Conservation (phyloP, 2,888 invertebrate species). For the Sphecodes monilicornis region DNA sequence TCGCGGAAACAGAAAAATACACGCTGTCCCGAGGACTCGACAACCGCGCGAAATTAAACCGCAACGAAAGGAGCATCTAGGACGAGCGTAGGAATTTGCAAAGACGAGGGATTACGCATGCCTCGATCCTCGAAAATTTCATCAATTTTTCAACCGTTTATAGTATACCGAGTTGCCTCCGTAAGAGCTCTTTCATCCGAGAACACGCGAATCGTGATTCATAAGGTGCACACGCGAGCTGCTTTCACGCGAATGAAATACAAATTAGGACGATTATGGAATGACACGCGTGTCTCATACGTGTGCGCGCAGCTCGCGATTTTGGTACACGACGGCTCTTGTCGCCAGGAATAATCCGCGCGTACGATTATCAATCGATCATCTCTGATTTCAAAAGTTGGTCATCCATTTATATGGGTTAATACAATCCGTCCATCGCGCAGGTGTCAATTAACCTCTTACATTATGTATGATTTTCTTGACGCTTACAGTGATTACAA, state of each 20-base stretch:
- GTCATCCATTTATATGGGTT: not conserved
- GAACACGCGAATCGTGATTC: too few species aligned
- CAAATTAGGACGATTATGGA: too few species aligned
- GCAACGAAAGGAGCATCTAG: not conserved
- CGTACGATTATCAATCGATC: too few species aligned
- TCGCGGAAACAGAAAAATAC: conserved; percentile 1
- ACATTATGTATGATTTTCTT: not conserved
- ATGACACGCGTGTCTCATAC: not conserved
- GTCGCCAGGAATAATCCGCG: too few species aligned
- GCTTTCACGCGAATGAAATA: too few species aligned
- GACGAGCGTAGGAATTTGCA: not conserved
- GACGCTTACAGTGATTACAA: not conserved
- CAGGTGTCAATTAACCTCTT: not conserved
- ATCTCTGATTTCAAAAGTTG: not conserved
- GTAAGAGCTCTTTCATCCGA: too few species aligned
- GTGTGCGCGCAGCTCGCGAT: too few species aligned
- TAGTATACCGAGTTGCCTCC: not conserved
- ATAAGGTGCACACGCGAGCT: too few species aligned
- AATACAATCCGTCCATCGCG: not conserved
- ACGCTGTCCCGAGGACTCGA: not conserved
- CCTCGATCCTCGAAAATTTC: conserved; percentile 17
- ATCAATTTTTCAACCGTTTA: conserved; percentile 13
- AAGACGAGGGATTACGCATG: conserved; percentile 11
- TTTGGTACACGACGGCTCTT: too few species aligned
- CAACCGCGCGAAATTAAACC: not conserved